These are phyloP conservation scores for Paramisgurnus dabryanus DNA, from an alignment of 2,113 vertebrate genomes.

Conservation along the genomic window DNA sequence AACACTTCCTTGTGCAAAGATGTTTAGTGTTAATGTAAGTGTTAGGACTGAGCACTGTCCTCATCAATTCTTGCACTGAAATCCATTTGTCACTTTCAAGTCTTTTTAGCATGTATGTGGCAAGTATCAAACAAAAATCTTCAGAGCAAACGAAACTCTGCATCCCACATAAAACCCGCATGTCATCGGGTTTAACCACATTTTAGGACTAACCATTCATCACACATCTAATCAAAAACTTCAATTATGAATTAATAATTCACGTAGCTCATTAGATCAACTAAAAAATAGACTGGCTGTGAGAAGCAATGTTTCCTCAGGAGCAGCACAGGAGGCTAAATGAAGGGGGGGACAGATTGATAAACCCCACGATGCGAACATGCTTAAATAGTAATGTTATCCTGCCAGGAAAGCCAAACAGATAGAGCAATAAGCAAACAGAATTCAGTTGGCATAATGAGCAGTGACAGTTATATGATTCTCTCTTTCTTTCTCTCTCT, in stretches of 20 bases:
- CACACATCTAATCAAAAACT: constrained; percentile 30
- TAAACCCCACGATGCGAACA: constrained; percentile 30
- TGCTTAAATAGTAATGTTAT: constrained; percentile 42
- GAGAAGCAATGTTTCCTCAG: constrained; percentile 3
- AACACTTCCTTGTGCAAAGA: too few relatives aligned
- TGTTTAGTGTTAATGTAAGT: too few relatives aligned
- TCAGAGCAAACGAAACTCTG: neutral
- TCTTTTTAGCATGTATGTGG: neutral
- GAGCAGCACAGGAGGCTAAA: neutral
- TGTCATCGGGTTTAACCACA: neutral
- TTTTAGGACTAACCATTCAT: constrained; percentile 15
- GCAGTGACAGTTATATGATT: constrained; percentile 36
- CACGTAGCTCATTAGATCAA: constrained; percentile 34
- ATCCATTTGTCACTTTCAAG: neutral
- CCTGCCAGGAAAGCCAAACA: constrained; percentile 35
- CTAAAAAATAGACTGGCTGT: constrained; percentile 22
- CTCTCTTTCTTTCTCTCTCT: constrained; percentile 37
- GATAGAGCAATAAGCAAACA: constrained; percentile 30
- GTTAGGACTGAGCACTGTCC: too few relatives aligned
- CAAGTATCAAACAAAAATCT: neutral
- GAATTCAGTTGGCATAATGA: constrained; percentile 46
- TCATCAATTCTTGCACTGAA: too few relatives aligned
- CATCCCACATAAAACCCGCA: neutral
- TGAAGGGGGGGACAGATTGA: constrained; percentile 29
- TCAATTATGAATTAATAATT: constrained; percentile 42